Base-by-base conservation (phyloP, 2,113 vertebrate genomes). In the Gobius niger region DNA sequence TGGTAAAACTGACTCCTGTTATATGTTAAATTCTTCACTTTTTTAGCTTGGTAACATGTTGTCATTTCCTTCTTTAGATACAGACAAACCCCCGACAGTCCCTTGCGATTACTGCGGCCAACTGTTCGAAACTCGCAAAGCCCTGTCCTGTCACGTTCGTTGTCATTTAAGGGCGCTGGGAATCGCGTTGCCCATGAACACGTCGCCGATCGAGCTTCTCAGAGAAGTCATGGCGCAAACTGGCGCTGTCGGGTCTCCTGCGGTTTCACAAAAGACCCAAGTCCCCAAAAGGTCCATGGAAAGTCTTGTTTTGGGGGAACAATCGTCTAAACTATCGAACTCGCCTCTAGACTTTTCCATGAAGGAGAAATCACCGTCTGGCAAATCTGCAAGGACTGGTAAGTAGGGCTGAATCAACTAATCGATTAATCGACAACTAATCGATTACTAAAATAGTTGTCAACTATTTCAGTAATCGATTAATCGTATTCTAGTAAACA, bases 81-180 rank as follows among this genome's bases (percentile, higher is more conserved):
- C 83, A 13, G 92, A 93, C 13, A 89, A 93, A 4, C 86, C 90
- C 0, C 92, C 94, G 1, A 92, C 95, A 9, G 94, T 96, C 80
- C 93, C 92, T 18, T 98, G 96, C 1, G 94, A 96, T 51, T 97
- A 93, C 89, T 98, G 96, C 1, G 93, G 95, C 0, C 96, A 98
- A 81, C 93, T 94, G 83, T 98, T 98, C 7, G 96, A 98, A 12
- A 98, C 95, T 56, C 94, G 95, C 14, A 98, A 98, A 84, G 96
- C 95, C 0, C 91, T 98, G 1, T 98, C 96, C 0, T 98, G 96
- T 83, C 96, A 98, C 2, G 95, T 93, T 0, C 95, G 96, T 2
- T 94, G 95, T 7, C 96, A 98, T 77, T 90, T 98, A 47, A 92
- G 96, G 0, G 95, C 97, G 74, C 94, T 98, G 69, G 96, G 96